A percentile compares a stretch with the other conserved stretches of the same genome.
Conservation (phyloP, 2,888 invertebrate species). For the Mesopsocus fuscifrons region DNA sequence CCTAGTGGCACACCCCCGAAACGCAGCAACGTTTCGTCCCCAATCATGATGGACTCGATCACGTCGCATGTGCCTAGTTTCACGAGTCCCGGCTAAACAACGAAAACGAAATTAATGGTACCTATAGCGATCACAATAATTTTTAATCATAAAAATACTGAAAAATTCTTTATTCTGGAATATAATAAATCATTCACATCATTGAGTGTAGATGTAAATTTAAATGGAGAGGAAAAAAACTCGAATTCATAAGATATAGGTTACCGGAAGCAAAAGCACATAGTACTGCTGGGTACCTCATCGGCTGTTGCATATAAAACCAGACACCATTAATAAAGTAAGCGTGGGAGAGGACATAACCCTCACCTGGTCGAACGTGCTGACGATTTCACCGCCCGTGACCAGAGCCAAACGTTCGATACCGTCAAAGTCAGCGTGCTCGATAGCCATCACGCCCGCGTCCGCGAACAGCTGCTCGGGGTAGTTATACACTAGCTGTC, state of each 20-base stretch:
- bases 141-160: background rate
- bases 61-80: constrained; percentile 86
- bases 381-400: constrained; percentile 95
- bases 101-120: constrained; percentile 12
- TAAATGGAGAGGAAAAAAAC: no score
- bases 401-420: constrained; percentile 94
- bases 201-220: no score
- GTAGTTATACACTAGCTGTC: constrained; percentile 98
- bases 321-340: no score
- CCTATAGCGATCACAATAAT: constrained; percentile 11
- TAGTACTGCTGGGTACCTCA: no score
- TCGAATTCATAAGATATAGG: no score
- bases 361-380: constrained; percentile 69
- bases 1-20: constrained; percentile 91
- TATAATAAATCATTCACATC: no score
- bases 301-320: no score
- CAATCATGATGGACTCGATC: constrained; percentile 91
- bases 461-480: constrained; percentile 99
- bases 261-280: no score
- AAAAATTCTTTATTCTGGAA: no score
- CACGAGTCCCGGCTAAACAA: constrained; percentile 56
- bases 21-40: constrained; percentile 85
- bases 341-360: no score
- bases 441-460: constrained; percentile 96
- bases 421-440: constrained; percentile 99